Conservation (phyloP, 2,797 vertebrate genomes). For the Notamacropus eugenii region DNA sequence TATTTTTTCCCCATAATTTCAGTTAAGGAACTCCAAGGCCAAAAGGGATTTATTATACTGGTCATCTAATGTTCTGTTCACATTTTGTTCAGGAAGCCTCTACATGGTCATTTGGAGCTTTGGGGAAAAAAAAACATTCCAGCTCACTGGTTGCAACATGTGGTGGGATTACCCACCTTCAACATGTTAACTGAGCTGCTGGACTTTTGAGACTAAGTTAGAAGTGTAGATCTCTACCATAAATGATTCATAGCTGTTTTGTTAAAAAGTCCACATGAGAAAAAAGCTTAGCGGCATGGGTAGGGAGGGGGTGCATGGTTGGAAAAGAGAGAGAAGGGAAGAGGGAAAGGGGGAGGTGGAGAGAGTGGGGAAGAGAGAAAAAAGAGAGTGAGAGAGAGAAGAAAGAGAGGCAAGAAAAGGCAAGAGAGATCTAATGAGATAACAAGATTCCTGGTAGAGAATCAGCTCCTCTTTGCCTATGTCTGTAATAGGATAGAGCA, state of each 20-base stretch:
- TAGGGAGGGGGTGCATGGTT: no score
- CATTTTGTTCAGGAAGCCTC: conserved; percentile 18
- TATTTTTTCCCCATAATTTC: conserved; percentile 33
- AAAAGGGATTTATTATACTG: background rate
- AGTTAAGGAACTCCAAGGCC: conserved; percentile 20
- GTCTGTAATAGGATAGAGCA: background rate
- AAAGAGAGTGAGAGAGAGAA: background rate
- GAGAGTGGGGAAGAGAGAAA: no score
- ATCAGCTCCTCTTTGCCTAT: background rate
- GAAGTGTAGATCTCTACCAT: conserved; percentile 29
- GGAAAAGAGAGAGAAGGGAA: no score
- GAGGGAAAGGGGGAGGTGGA: no score
- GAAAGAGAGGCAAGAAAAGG: background rate
- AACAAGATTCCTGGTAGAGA: background rate
- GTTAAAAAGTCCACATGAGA: conserved; percentile 1
- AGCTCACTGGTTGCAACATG: background rate
- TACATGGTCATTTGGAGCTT: conserved; percentile 44
- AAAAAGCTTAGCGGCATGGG: background rate
- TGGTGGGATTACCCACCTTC: conserved; percentile 26
- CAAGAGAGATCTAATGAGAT: background rate
- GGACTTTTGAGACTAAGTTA: conserved; percentile 17
- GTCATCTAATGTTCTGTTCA: conserved; percentile 18
- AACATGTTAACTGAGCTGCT: conserved; percentile 10
- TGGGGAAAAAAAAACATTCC: background rate
- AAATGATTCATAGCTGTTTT: conserved; percentile 32